Conservation (phyloP, 2,797 vertebrate species). For the Meriones psammophilus region DNA sequence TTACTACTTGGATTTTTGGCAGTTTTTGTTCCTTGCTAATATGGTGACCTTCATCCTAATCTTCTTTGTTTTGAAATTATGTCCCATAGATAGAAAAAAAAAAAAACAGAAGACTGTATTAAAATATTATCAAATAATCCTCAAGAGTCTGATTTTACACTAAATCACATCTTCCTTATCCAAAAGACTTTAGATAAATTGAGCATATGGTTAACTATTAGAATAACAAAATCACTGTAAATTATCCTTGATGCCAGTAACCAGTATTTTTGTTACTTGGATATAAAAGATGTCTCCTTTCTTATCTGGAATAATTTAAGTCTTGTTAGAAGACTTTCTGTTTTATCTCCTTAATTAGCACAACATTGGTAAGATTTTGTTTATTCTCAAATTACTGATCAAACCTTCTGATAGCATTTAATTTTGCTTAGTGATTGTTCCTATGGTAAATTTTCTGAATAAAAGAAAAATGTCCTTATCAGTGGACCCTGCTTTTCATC, state of each 20-base stretch:
- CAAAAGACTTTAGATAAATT: slow-evolving; percentile 66
- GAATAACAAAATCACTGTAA: slow-evolving; percentile 42
- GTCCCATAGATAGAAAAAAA: not conserved
- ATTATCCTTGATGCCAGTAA: not conserved
- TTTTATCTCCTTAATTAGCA: slow-evolving; percentile 81
- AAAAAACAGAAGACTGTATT: not conserved
- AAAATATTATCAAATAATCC: slow-evolving; percentile 50
- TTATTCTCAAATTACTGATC: slow-evolving; percentile 74
- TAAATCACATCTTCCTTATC: slow-evolving; percentile 18
- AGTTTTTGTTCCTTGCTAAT: not conserved
- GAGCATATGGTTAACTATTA: slow-evolving; percentile 32
- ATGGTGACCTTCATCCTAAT: not conserved
- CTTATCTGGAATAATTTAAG: slow-evolving; percentile 62
- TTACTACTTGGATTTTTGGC: not conserved
- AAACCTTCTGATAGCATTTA: slow-evolving; percentile 80
- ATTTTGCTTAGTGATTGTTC: slow-evolving; percentile 83
- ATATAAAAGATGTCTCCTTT: not conserved
- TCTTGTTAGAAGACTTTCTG: slow-evolving; percentile 44
- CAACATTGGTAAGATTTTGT: slow-evolving; percentile 69
- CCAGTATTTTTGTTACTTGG: slow-evolving; percentile 33
- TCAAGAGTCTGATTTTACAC: slow-evolving; percentile 16
- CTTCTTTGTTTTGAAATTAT: not conserved
- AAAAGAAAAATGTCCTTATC: slow-evolving; percentile 75
- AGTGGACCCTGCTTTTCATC: slow-evolving; percentile 58
- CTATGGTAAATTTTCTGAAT: slow-evolving; percentile 71